A percentile compares a stretch with the other conserved stretches of the same genome.
phyloP scores from a whole-genome alignment of 2,888 invertebrate genomes.

The Caenorhabditis sp. region DNA sequence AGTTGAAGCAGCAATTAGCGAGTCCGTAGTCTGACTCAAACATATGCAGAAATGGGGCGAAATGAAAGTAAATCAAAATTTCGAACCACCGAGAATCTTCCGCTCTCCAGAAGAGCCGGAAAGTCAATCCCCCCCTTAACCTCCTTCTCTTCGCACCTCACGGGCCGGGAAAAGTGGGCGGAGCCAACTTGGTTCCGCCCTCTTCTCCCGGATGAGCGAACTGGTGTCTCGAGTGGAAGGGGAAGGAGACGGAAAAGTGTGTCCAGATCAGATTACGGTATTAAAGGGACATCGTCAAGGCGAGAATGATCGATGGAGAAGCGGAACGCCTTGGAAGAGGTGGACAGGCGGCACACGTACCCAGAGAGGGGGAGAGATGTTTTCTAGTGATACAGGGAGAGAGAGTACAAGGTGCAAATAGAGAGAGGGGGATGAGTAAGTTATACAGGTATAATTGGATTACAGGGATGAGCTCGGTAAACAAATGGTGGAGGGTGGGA shows the following conservation, averaged over 20 bases:
- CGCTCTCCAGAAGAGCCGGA: background rate
- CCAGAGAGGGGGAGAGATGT: conserved; percentile 24
- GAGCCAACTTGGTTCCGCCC: conserved; percentile 27
- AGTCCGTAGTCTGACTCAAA: background rate
- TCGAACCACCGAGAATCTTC: background rate
- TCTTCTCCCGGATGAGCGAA: conserved; percentile 17
- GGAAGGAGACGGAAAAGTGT: background rate
- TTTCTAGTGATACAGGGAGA: conserved; percentile 54
- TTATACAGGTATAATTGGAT: conserved; percentile 25
- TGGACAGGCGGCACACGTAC: conserved; percentile 45
- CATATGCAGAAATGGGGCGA: background rate
- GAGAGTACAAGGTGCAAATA: conserved; percentile 16
- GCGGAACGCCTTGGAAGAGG: conserved; percentile 13
- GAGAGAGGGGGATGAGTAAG: conserved; percentile 29
- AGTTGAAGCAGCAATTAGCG: background rate
- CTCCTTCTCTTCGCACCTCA: background rate
- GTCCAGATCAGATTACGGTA: conserved; percentile 55
- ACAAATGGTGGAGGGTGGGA: background rate
- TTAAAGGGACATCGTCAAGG: conserved; percentile 24
- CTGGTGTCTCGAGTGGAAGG: too few species aligned
- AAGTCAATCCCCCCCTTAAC: background rate
- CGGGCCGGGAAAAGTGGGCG: conserved; percentile 27
- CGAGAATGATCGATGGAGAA: conserved; percentile 51
- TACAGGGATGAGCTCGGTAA: conserved; percentile 7
- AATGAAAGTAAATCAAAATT: background rate